Evolutionary conservation across 2,888 invertebrate species (phyloP).

Genomic region (Agonopterix alstromeriana): DNA sequence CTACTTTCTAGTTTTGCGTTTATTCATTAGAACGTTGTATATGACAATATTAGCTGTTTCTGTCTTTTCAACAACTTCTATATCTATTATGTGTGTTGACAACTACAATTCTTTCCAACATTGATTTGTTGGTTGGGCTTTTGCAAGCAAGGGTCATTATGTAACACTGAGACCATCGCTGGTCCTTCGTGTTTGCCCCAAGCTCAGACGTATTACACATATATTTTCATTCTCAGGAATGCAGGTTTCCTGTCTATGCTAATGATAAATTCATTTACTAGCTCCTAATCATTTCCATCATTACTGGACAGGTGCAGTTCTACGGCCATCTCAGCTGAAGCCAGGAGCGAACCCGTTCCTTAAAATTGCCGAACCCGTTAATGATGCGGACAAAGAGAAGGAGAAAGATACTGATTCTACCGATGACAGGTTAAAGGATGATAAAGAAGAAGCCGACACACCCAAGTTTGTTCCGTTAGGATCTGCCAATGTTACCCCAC

Average conservation of each 20-base stretch:
- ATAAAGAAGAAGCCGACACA: constrained; percentile 41
- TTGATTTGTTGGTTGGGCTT: no score
- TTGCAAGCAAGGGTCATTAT: no score
- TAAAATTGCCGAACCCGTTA: constrained; percentile 35
- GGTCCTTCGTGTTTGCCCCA: no score
- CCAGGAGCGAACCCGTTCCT: constrained; percentile 55
- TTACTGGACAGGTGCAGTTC: constrained; percentile 49
- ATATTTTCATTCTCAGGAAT: no score
- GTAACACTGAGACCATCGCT: no score
- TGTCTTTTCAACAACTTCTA: background rate
- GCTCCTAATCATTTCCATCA: background rate
- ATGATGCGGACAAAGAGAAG: constrained; percentile 35
- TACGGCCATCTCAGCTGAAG: constrained; percentile 64
- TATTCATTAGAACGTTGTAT: no score
- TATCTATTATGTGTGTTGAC: background rate
- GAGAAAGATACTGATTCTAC: constrained; percentile 18
- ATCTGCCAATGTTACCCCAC: constrained; percentile 44
- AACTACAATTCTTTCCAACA: no score
- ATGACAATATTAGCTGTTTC: constrained; percentile 32
- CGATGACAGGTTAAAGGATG: constrained; percentile 43
- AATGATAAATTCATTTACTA: no score
- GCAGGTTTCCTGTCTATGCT: no score
- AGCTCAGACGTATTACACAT: no score
- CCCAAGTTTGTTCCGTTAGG: constrained; percentile 70
- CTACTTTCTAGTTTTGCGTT: no score